Evolutionary conservation across 2,888 invertebrate genomes (phyloP), one percentile per base, ranked within the genome.

Genomic region (Helobdella robusta): DNA sequence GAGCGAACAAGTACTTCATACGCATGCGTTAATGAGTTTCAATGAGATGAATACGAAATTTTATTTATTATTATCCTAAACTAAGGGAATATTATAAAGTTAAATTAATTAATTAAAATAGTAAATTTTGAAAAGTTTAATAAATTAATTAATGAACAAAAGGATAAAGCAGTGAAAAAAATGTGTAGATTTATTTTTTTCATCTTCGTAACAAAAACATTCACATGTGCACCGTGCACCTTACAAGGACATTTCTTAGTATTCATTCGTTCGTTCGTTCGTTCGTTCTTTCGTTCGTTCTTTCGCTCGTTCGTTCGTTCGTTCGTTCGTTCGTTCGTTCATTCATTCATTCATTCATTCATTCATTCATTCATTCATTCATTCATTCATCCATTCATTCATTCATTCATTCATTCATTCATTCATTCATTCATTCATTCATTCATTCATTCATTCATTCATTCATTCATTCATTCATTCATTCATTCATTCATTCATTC

Each of bases 331-430:
- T n/a, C 50, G 23, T 50, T 6, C 6, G 23, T 50, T 50, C n/a
- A n/a, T 50, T 50, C 50, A n/a, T n/a, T 6, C 6, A 6, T 50
- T 35, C 59, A 20, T 35, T 35, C 32, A 35, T 2, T 35, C 59
- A 59, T 35, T 59, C 35, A n/a, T 4, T 5, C 35, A 35, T 35
- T 59, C 59, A 35, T 2, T 35, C 60, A 60, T 3, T 20, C 44
- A 44, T 2, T 35, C 35, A 6, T 1, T 44, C 5, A 25, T 4
- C 28, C 5, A 36, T 23, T 60, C 44, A 60, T 23, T 40, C 60
- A 40, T 44, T 40, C 60, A 60, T 44, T 60, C 59, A 59, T 4
- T 59, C 40, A 36, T 59, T 20, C 40, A 36, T 59, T 18, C 32
- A 59, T 59, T 36, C n/a, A 36, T 59, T n/a, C 15, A 54, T 40